A percentile compares a stretch with the other conserved stretches of the same genome.
Conservation (phyloP, 2,888 invertebrate genomes). For the Athalia rosae region DNA sequence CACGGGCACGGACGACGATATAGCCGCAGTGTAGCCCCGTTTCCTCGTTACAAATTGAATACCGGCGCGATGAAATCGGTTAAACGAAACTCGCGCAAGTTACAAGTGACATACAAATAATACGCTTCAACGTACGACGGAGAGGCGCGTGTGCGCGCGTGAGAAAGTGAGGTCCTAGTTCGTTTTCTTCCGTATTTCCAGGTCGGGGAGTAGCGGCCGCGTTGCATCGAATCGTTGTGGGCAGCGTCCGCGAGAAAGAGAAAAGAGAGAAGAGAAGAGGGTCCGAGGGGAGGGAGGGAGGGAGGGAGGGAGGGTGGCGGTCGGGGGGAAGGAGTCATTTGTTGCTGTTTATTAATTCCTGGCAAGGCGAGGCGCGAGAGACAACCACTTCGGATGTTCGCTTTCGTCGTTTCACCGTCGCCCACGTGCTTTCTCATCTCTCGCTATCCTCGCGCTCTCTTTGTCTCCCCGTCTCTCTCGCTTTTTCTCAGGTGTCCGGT, state of each 20-base stretch:
- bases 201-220: no score
- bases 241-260: no score
- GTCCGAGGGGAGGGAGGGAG: slow-evolving; percentile 46
- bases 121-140: no score
- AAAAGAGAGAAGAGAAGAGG: slow-evolving; percentile 40
- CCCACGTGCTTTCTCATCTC: slow-evolving; percentile 27
- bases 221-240: no score
- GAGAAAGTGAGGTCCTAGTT: no score
- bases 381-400: slow-evolving; percentile 66
- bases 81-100: slow-evolving; percentile 40
- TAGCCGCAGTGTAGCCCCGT: background rate
- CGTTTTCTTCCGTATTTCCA: no score
- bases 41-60: slow-evolving; percentile 62
- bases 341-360: slow-evolving; percentile 72
- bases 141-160: no score
- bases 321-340: slow-evolving; percentile 62
- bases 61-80: slow-evolving; percentile 65
- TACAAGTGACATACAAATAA: no score
- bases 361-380: slow-evolving; percentile 62
- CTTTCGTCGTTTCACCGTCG: slow-evolving; percentile 57
- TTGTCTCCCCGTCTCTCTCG: no score
- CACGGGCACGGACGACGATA: background rate
- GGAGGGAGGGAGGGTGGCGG: background rate
- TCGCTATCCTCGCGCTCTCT: slow-evolving; percentile 59
- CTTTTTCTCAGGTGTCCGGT: no score